Conservation (phyloP, 2,113 vertebrate genomes). For the Rana temporaria region DNA sequence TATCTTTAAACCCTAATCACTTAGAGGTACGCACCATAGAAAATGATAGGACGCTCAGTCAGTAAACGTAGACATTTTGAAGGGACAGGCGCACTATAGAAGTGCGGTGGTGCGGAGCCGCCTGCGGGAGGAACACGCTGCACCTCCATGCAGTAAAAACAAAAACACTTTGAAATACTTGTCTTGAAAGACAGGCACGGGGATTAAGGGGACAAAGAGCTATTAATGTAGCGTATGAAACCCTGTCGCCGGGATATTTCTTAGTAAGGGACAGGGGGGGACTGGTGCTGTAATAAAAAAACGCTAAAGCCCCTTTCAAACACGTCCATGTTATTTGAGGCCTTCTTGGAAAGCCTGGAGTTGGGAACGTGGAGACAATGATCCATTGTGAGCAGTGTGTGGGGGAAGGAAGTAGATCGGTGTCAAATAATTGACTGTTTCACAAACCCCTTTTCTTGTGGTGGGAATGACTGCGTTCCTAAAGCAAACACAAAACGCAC, state of each 20-base stretch:
- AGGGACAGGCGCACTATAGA: conserved; percentile 10
- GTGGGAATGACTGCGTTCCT: conserved; percentile 11
- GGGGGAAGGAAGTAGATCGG: conserved; percentile 40
- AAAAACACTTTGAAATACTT: conserved; percentile 27
- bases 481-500: conserved; percentile 32
- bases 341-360: conserved; percentile 14
- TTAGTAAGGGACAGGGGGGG: conserved; percentile 7
- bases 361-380: conserved; percentile 41
- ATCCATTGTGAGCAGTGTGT: conserved; percentile 9
- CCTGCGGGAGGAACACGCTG: neutral
- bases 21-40: neutral
- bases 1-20: too few species aligned
- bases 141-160: conserved; percentile 41
- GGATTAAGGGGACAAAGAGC: conserved; percentile 47
- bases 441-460: conserved; percentile 21
- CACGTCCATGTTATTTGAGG: conserved; percentile 33
- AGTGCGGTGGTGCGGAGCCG: conserved; percentile 35
- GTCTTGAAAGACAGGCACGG: conserved; percentile 28
- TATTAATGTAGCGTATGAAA: conserved; percentile 44
- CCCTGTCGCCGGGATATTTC: conserved; percentile 21
- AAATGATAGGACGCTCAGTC: neutral
- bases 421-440: conserved; percentile 48
- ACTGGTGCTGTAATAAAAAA: conserved; percentile 8
- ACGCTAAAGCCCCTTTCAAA: conserved; percentile 1
- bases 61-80: neutral